Conservation (phyloP, 2,888 invertebrate species). For the Cyclophora albipunctata region DNA sequence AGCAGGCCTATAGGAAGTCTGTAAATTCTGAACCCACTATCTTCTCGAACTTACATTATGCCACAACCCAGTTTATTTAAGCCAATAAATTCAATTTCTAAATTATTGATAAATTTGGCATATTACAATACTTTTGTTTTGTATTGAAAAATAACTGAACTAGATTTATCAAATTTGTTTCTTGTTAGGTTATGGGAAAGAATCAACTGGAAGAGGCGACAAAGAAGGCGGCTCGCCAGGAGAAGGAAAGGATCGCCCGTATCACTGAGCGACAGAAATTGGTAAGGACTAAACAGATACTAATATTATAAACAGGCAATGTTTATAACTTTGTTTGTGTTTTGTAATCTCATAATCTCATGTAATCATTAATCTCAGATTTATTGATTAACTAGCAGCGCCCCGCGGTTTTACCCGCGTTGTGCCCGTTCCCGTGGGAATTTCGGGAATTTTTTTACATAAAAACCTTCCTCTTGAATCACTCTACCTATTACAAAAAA, state of each 20-base stretch:
- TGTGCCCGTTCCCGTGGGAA: no score
- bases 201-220: slow-evolving; percentile 87
- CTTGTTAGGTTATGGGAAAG: slow-evolving; percentile 67
- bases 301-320: background rate
- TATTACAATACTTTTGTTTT: background rate
- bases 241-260: slow-evolving; percentile 90
- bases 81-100: no score
- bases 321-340: slow-evolving; percentile 4
- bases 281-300: slow-evolving; percentile 57
- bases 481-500: no score
- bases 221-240: slow-evolving; percentile 90
- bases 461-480: no score
- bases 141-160: background rate
- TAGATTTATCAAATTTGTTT: background rate
- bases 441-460: no score
- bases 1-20: no score
- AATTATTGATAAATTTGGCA: background rate
- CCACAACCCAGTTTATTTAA: no score
- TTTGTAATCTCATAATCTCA: no score
- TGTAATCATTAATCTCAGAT: background rate
- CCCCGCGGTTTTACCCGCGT: no score
- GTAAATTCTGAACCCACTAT: background rate
- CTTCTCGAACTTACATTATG: no score
- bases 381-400: no score
- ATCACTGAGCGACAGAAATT: slow-evolving; percentile 91